Evolutionary conservation across 1,140 invertebrate species (phyloP).

Genomic region (Papilio xuthus): DNA sequence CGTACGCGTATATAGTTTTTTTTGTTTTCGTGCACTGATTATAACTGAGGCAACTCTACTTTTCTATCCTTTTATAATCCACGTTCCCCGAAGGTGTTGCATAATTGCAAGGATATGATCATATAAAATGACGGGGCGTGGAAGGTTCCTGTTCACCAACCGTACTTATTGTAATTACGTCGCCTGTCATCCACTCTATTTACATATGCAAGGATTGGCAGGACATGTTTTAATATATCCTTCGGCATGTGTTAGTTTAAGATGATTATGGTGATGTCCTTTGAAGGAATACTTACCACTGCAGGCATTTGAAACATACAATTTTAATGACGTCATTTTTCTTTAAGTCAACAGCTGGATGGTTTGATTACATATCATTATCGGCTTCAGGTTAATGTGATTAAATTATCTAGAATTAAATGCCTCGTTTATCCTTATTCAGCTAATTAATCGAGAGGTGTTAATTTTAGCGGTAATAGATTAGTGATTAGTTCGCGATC

Average conservation of each 20-base stretch:
- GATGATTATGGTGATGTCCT: neutral
- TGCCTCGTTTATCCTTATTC: neutral
- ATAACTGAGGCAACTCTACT: conserved; percentile 2
- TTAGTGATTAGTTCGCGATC: conserved; percentile 66
- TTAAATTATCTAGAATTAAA: neutral
- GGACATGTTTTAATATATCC: conserved; percentile 21
- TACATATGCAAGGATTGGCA: conserved; percentile 11
- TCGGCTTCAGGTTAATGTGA: neutral
- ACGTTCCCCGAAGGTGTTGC: conserved; percentile 47
- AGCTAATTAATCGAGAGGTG: conserved; percentile 48
- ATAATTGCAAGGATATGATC: conserved; percentile 60
- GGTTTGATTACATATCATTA: neutral
- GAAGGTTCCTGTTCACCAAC: conserved; percentile 55
- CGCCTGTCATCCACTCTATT: conserved; percentile 40
- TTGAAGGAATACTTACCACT: neutral
- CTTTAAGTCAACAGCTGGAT: neutral
- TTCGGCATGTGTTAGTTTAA: neutral
- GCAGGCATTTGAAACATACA: neutral
- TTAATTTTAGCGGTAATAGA: conserved; percentile 68
- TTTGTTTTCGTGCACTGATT: conserved; percentile 2
- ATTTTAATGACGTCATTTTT: neutral
- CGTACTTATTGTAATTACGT: conserved; percentile 75
- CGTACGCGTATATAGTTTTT: neutral
- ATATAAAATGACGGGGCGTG: conserved; percentile 48
- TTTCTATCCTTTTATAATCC: conserved; percentile 16